These are phyloP conservation scores for Desoria tigrina DNA, from an alignment of 2,888 invertebrate species.

Conservation along the genomic window DNA sequence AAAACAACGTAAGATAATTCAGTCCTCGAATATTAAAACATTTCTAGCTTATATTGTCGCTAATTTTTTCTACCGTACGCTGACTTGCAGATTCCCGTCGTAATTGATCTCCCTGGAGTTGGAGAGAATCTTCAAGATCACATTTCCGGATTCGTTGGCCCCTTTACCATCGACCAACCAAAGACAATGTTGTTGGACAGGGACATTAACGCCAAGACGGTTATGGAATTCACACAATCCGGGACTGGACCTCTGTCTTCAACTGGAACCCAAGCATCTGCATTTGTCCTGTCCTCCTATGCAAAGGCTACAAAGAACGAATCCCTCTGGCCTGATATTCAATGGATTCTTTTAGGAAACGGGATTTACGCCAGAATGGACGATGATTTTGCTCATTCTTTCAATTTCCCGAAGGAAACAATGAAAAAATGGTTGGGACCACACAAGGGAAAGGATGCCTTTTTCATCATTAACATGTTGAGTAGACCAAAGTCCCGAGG, in stretches of 20 bases:
- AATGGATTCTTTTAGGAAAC: constrained; percentile 46
- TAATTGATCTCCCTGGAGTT: constrained; percentile 44
- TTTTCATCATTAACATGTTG: constrained; percentile 47
- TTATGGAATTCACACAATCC: constrained; percentile 41
- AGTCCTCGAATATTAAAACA: not conserved
- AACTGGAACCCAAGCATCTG: constrained; percentile 47
- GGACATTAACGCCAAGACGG: constrained; percentile 42
- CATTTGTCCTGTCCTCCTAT: constrained; percentile 39
- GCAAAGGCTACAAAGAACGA: constrained; percentile 35
- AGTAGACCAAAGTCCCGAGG: constrained; percentile 47
- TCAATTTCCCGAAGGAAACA: constrained; percentile 42
- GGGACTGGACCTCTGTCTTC: constrained; percentile 49
- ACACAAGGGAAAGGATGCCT: constrained; percentile 43
- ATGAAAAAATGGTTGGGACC: constrained; percentile 42
- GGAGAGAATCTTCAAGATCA: constrained; percentile 50
- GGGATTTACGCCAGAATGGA: constrained; percentile 41
- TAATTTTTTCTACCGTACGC: no score
- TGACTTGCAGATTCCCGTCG: constrained; percentile 47
- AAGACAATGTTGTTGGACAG: constrained; percentile 47
- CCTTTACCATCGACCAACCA: constrained; percentile 46
- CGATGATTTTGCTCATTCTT: constrained; percentile 45
- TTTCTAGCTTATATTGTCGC: constrained; percentile 1
- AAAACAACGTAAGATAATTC: constrained; percentile 31
- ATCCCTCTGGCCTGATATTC: constrained; percentile 48
- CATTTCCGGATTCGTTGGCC: constrained; percentile 41